Base-by-base conservation (phyloP, 2,113 vertebrate species). In the Lutjanus erythropterus region DNA sequence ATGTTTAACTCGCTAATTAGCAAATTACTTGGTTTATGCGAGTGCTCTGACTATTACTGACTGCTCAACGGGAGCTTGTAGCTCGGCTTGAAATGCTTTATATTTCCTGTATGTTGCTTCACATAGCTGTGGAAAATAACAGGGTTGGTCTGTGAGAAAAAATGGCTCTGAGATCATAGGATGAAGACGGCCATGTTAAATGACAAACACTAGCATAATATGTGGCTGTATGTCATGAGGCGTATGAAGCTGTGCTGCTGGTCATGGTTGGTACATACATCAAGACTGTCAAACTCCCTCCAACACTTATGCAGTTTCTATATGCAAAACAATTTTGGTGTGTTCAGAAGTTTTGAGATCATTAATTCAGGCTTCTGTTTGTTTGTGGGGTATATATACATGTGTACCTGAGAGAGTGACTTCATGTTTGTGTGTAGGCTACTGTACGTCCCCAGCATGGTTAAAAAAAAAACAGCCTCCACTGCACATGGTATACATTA, bases 401-500 rank as follows among this genome's bases (percentile, higher is more conserved):
- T 44, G 27, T 59, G 35, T 5, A 15, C n/a, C n/a, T 42, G 53
- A 64, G n/a, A 44, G 29, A 42, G 12, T 25, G 15, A 62, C 3
- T 27, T 18, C 15, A 18, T 19, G 11, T 58, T 37, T 86, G 23
- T 80, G 37, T 68, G 19, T n/a, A n/a, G n/a, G n/a, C n/a, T n/a
- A n/a, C n/a, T n/a, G n/a, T 76, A 55, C 4, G 2, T 80, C 29
- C 14, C n/a, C 23, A 65, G 19, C 46, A 50, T 42, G 14, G 6
- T 52, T 15, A 3, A 1, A 56, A 39, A 37, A 56, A 33, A 31
- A 29, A 66, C 7, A 23, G 27, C 33, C 46, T 70, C 52, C 4
- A 2, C 47, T n/a, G 9, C 91, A 93, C 76, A 89, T 94, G 91
- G 93, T 90, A 93, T 49, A 60, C 70, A 93, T 94, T 89, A 93